Base-by-base conservation (phyloP, 2,888 invertebrate species). In the Pandemis heparana region DNA sequence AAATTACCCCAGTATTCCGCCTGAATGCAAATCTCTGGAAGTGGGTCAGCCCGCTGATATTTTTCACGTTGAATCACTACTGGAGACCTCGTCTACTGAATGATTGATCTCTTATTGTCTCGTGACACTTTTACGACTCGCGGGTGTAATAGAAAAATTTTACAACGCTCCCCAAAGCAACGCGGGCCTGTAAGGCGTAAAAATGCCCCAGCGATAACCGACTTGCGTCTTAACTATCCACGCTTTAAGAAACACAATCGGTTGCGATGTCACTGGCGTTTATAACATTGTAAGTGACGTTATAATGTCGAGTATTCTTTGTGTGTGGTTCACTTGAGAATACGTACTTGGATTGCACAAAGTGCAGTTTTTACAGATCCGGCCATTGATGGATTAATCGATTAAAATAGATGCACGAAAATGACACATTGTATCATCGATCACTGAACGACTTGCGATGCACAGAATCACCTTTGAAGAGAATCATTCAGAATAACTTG, bases 11-110 rank as follows among this genome's bases (percentile, higher is more conserved):
- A 79, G 83, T 79, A 85, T 85, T 82, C 82, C 82, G 84, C 83
- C 83, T 90, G 92, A 92, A 93, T 94, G 92, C 92, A 94, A 94
- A 94, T 94, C 86, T 89, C 84, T 85, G 84, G 84, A 94, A 93
- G 86, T 92, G 87, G 94, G 93, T 94, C 93, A 92, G 84, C 81
- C 81, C 81, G 81, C 84, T 83, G 85, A 87, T 88, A 90, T 92
- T 91, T 90, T 91, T 88, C 86, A 88, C 85, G 87, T 87, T 82
- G 85, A 86, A 87, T 87, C 87, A 87, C 87, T 90, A 87, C 86
- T 86, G 83, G 80, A 81, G 82, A 83, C 85, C 85, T 89, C 85
- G 83, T 87, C 87, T 83, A 79, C 79, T 77, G 85, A 85, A 89
- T 94, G 94, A 94, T 94, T 90, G 93, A 94, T 94, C 82, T 89